Percentiles rank a stretch among this genome's conserved stretches.
These are phyloP conservation scores for Bellardia pandia DNA, from an alignment of 2,888 invertebrate genomes.

Conservation along the genomic window DNA sequence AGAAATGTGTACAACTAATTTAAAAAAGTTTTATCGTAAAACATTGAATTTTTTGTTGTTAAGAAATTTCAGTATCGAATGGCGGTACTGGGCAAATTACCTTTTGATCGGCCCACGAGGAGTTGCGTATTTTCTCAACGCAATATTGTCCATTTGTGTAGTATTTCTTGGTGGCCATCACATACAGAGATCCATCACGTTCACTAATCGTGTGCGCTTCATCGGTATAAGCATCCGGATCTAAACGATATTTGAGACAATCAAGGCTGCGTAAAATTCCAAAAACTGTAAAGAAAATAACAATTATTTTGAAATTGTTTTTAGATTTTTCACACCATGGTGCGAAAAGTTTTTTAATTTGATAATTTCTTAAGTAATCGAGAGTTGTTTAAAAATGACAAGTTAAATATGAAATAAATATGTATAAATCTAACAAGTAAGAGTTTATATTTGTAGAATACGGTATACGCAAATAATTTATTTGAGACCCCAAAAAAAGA, in stretches of 20 bases:
- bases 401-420: too few species aligned
- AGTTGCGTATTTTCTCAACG: slow-evolving; percentile 79
- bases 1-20: slow-evolving; percentile 82
- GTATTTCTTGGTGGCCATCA: slow-evolving; percentile 76
- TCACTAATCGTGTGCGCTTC: slow-evolving; percentile 80
- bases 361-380: background rate
- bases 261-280: slow-evolving; percentile 80
- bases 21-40: slow-evolving; percentile 66
- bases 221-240: slow-evolving; percentile 78
- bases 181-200: slow-evolving; percentile 79
- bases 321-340: slow-evolving; percentile 20
- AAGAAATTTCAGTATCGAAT: slow-evolving; percentile 18
- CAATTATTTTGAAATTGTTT: background rate
- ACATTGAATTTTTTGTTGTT: slow-evolving; percentile 11
- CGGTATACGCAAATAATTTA: too few species aligned
- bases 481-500: too few species aligned
- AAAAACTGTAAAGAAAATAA: slow-evolving; percentile 77
- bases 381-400: background rate
- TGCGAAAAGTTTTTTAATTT: background rate
- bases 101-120: slow-evolving; percentile 76
- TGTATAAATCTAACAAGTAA: too few species aligned
- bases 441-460: too few species aligned
- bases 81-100: slow-evolving; percentile 73
- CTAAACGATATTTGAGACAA: slow-evolving; percentile 80
- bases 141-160: slow-evolving; percentile 81